A percentile compares a stretch with the other conserved stretches of the same genome.
Conservation (phyloP, 2,888 invertebrate genomes). For the Beris chalybata region DNA sequence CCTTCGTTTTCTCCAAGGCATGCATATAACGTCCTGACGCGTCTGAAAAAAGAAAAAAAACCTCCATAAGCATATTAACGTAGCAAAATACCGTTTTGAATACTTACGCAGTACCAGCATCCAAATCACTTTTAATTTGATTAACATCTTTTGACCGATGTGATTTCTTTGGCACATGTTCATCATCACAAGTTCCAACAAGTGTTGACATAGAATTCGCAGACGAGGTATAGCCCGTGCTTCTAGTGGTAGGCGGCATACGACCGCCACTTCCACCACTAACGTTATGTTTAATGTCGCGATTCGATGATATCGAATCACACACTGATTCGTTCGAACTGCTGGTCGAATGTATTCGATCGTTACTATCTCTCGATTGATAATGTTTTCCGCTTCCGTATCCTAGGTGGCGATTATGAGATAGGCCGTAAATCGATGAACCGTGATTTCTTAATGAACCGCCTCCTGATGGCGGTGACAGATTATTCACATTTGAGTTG, state of each 20-base stretch:
- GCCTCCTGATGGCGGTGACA: slow-evolving; percentile 49
- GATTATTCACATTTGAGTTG: slow-evolving; percentile 51
- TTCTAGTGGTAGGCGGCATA: slow-evolving; percentile 32
- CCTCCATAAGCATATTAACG: slow-evolving; percentile 4
- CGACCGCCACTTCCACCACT: slow-evolving; percentile 38
- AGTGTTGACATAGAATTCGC: slow-evolving; percentile 39
- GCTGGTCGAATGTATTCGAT: slow-evolving; percentile 62
- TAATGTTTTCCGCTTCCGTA: slow-evolving; percentile 49
- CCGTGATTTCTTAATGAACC: slow-evolving; percentile 49
- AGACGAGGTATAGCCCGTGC: slow-evolving; percentile 20
- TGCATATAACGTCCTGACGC: slow-evolving; percentile 92
- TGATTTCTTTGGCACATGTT: slow-evolving; percentile 60
- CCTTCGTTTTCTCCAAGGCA: slow-evolving; percentile 96
- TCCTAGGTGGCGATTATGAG: slow-evolving; percentile 46
- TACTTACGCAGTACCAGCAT: slow-evolving; percentile 54
- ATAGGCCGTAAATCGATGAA: slow-evolving; percentile 41
- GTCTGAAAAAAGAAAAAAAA: slow-evolving; percentile 57
- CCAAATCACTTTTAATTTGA: slow-evolving; percentile 54
- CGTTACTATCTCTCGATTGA: slow-evolving; percentile 48
- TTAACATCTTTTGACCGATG: slow-evolving; percentile 60
- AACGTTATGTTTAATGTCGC: slow-evolving; percentile 53
- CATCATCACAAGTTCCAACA: slow-evolving; percentile 36
- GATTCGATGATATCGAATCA: slow-evolving; percentile 65
- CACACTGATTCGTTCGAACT: slow-evolving; percentile 86
- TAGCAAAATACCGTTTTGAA: not conserved